Conservation (phyloP, 2,113 vertebrate species). For the Synchiropus splendidus region DNA sequence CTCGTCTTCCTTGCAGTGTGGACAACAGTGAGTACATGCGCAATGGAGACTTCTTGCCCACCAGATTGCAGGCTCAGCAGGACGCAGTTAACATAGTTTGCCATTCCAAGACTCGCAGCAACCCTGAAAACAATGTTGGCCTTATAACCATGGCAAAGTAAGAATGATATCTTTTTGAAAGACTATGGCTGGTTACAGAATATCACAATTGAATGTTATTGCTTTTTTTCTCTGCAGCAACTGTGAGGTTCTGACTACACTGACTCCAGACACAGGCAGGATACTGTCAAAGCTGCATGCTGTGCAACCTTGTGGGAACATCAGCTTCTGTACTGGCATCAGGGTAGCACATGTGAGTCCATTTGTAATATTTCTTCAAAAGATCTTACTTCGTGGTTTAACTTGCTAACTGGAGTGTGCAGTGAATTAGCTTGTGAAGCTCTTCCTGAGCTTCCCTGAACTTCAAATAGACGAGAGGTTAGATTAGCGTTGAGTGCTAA, state of each 20-base stretch:
- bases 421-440: background rate
- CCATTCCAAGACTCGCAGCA: slow-evolving; percentile 88
- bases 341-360: slow-evolving; percentile 85
- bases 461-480: too few relatives aligned
- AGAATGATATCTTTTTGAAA: background rate
- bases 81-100: slow-evolving; percentile 96
- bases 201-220: slow-evolving; percentile 3
- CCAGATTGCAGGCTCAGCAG: slow-evolving; percentile 90
- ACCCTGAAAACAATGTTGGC: slow-evolving; percentile 94
- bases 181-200: background rate
- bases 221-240: slow-evolving; percentile 64
- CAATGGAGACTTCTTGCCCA: slow-evolving; percentile 92
- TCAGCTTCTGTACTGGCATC: slow-evolving; percentile 93
- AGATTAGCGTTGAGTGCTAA: too few relatives aligned
- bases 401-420: too few relatives aligned
- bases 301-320: slow-evolving; percentile 85
- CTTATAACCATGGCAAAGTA: slow-evolving; percentile 97
- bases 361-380: background rate
- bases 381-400: too few relatives aligned
- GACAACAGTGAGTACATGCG: slow-evolving; percentile 98
- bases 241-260: slow-evolving; percentile 91
- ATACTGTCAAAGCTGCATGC: slow-evolving; percentile 95
- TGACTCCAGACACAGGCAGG: slow-evolving; percentile 86
- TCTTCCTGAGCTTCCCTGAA: too few relatives aligned
- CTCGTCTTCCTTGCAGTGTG: slow-evolving; percentile 63